Percentiles rank a stretch among this genome's conserved stretches.
Conservation (phyloP, 2,888 invertebrate genomes). For the Polietes domitor region DNA sequence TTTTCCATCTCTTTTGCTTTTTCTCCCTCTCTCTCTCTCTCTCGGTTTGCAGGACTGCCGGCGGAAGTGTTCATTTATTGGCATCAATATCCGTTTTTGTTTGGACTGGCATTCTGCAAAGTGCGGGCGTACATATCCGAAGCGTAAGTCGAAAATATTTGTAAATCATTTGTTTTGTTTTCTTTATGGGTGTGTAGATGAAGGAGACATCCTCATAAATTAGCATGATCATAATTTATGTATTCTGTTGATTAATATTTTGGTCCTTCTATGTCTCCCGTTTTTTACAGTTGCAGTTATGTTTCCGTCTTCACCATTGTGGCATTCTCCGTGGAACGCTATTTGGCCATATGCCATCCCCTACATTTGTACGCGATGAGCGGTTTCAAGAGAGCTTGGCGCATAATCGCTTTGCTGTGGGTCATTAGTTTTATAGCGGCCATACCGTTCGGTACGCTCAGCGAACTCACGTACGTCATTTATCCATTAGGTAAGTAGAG, state of each 20-base stretch:
- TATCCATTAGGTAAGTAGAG: slow-evolving; percentile 87
- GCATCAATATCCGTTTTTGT: slow-evolving; percentile 93
- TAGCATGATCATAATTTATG: slow-evolving; percentile 19
- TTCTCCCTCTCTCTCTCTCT: slow-evolving; percentile 24
- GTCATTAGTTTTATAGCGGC: slow-evolving; percentile 88
- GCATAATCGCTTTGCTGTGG: slow-evolving; percentile 91
- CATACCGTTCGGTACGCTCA: slow-evolving; percentile 88
- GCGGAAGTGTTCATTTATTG: slow-evolving; percentile 92
- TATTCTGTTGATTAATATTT: background rate
- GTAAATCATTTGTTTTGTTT: background rate
- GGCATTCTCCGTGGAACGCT: slow-evolving; percentile 94
- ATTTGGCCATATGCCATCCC: slow-evolving; percentile 95
- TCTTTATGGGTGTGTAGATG: background rate
- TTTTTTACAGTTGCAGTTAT: slow-evolving; percentile 88
- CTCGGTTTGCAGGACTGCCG: slow-evolving; percentile 87
- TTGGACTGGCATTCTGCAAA: slow-evolving; percentile 91
- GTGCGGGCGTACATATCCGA: slow-evolving; percentile 91
- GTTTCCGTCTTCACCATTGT: slow-evolving; percentile 95
- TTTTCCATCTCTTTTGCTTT: background rate
- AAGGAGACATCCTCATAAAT: slow-evolving; percentile 16
- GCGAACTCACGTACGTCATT: slow-evolving; percentile 87
- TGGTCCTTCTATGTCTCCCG: background rate
- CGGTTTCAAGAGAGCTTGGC: slow-evolving; percentile 89
- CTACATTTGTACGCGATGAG: slow-evolving; percentile 91
- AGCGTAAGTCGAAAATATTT: slow-evolving; percentile 86